Evolutionary conservation across 2,113 vertebrate genomes (phyloP).

Genomic region (Ascaphus truei): DNA sequence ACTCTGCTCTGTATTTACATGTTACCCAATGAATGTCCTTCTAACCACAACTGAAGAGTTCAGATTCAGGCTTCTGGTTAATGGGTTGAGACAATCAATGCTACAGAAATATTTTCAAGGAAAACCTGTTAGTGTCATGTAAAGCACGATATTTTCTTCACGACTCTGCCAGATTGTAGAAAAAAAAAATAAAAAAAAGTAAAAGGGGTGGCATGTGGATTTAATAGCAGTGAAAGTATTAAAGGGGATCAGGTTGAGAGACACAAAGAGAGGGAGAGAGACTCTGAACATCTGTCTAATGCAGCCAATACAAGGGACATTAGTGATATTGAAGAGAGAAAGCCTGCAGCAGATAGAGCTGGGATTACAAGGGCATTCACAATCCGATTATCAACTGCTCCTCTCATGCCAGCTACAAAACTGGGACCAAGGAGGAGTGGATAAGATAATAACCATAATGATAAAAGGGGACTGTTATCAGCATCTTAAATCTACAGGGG

Average conservation of each 20-base stretch:
- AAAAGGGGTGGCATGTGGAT: slow-evolving; percentile 55
- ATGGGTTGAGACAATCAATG: not conserved
- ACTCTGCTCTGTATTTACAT: not conserved
- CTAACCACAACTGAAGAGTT: too few relatives aligned
- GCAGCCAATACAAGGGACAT: slow-evolving; percentile 67
- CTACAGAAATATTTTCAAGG: not conserved
- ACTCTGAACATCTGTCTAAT: slow-evolving; percentile 63
- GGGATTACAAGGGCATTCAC: slow-evolving; percentile 62
- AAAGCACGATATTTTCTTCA: not conserved
- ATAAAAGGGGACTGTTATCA: not conserved
- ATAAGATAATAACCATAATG: not conserved
- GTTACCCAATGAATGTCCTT: not conserved
- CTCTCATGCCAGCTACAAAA: slow-evolving; percentile 32
- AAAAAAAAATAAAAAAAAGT: too few relatives aligned
- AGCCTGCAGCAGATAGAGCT: slow-evolving; percentile 42
- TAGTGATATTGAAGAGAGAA: slow-evolving; percentile 57
- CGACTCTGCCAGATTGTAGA: slow-evolving; percentile 6
- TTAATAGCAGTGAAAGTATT: slow-evolving; percentile 67
- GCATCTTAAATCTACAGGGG: too few relatives aligned
- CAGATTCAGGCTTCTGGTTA: not conserved
- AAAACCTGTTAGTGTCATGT: not conserved
- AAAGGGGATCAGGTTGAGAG: slow-evolving; percentile 52
- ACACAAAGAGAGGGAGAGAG: slow-evolving; percentile 42
- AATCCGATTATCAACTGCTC: slow-evolving; percentile 64
- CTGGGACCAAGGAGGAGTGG: not conserved